These are phyloP conservation scores for Ramphastos sulfuratus DNA, from an alignment of 2,113 vertebrate genomes.

Conservation along the genomic window DNA sequence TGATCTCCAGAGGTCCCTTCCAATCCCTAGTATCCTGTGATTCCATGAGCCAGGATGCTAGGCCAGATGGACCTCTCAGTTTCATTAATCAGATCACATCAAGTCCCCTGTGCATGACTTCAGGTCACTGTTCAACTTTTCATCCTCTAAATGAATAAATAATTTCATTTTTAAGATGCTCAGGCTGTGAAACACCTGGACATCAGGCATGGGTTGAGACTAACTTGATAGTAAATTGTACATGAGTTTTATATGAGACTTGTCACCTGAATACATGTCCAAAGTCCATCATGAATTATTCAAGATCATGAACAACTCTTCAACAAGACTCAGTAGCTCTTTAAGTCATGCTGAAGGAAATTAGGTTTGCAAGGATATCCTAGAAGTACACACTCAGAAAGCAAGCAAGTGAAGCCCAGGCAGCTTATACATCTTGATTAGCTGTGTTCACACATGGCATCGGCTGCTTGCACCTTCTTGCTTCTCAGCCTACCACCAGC, in stretches of 20 bases:
- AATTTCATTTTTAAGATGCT: background rate
- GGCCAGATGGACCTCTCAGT: background rate
- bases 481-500: background rate
- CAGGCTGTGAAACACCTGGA: background rate
- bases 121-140: background rate
- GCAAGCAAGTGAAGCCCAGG: background rate
- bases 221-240: background rate
- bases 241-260: accelerated
- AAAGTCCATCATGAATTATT: background rate
- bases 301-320: background rate
- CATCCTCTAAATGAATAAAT: background rate
- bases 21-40: too few species aligned
- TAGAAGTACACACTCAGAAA: background rate
- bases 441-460: background rate
- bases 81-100: background rate
- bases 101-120: accelerated
- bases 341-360: background rate
- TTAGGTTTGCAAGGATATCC: background rate
- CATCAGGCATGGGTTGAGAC: background rate
- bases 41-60: background rate
- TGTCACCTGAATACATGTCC: background rate
- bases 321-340: accelerated
- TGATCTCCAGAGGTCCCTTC: too few species aligned
- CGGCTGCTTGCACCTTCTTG: background rate
- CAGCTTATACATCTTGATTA: background rate